Percentiles rank a stretch among this genome's conserved stretches.
These are phyloP conservation scores for Oryzias dopingdopingensis DNA, from an alignment of 2,797 vertebrate species.

Conservation along the genomic window DNA sequence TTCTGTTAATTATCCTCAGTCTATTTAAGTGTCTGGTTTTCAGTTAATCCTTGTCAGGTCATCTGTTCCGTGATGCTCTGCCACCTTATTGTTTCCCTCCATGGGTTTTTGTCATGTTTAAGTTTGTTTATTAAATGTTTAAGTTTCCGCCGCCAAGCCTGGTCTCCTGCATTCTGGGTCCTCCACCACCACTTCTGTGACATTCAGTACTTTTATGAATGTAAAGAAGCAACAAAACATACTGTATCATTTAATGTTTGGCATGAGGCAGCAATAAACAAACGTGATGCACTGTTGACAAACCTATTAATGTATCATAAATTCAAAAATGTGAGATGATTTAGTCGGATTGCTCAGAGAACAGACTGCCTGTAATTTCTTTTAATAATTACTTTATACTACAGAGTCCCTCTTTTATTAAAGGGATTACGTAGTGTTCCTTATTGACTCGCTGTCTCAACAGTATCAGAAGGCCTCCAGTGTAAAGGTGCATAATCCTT, in stretches of 20 bases:
- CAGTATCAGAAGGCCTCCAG: conserved; percentile 16
- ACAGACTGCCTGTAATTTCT: conserved; percentile 3
- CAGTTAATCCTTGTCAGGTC: too few relatives aligned
- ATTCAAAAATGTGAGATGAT: conserved; percentile 33
- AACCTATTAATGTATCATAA: conserved; percentile 37
- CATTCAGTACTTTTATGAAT: background rate
- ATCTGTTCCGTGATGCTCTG: too few relatives aligned
- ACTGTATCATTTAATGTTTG: conserved; percentile 30
- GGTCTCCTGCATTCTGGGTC: too few relatives aligned
- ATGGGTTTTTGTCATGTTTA: too few relatives aligned
- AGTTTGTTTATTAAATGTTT: too few relatives aligned
- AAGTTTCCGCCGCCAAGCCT: too few relatives aligned
- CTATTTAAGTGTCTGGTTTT: too few relatives aligned
- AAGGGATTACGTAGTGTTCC: conserved; percentile 18
- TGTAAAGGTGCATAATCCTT: conserved; percentile 13
- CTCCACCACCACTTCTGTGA: too few relatives aligned
- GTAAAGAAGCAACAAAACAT: conserved; percentile 13
- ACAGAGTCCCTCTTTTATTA: conserved; percentile 14
- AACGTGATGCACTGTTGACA: conserved; percentile 9
- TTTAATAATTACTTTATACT: conserved; percentile 13
- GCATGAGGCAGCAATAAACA: conserved; percentile 27
- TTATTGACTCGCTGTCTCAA: conserved; percentile 15
- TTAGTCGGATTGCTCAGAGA: conserved; percentile 30
- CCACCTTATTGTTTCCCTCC: too few relatives aligned
- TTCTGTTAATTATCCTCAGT: too few relatives aligned